Conservation (phyloP, 35 echinoderm and acorn worm species). For the Amphiura filiformis region DNA sequence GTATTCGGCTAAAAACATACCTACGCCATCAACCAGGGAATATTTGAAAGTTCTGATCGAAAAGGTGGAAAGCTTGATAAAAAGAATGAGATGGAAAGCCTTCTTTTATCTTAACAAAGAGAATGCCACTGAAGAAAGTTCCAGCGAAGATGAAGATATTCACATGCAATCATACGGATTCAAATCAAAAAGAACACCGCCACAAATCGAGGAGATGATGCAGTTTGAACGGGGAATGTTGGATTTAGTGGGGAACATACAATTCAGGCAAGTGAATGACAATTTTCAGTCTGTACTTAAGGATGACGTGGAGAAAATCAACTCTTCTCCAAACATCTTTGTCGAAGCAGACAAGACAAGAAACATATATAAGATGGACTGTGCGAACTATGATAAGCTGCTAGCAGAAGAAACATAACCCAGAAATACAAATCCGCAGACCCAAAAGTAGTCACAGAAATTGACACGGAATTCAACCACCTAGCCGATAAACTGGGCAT, state of each 20-base stretch:
- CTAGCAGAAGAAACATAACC: background rate
- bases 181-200: constrained; percentile 34
- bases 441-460: background rate
- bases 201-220: constrained; percentile 48
- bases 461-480: no score
- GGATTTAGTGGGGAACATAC: constrained; percentile 21
- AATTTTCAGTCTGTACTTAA: constrained; percentile 25
- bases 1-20: constrained; percentile 61
- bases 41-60: constrained; percentile 43
- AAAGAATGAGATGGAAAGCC: constrained; percentile 67
- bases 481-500: no score
- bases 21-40: background rate
- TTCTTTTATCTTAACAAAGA: constrained; percentile 7
- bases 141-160: background rate
- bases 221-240: constrained; percentile 55
- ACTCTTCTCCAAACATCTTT: background rate
- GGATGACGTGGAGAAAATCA: background rate
- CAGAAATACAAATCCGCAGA: background rate
- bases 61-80: constrained; percentile 54
- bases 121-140: background rate
- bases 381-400: background rate
- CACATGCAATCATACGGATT: constrained; percentile 26
- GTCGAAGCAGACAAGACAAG: constrained; percentile 18
- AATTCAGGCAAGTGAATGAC: constrained; percentile 21
- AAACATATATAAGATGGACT: background rate